Evolutionary conservation across 2,888 invertebrate species (phyloP).

Genomic region (Xanthorhoe designata): DNA sequence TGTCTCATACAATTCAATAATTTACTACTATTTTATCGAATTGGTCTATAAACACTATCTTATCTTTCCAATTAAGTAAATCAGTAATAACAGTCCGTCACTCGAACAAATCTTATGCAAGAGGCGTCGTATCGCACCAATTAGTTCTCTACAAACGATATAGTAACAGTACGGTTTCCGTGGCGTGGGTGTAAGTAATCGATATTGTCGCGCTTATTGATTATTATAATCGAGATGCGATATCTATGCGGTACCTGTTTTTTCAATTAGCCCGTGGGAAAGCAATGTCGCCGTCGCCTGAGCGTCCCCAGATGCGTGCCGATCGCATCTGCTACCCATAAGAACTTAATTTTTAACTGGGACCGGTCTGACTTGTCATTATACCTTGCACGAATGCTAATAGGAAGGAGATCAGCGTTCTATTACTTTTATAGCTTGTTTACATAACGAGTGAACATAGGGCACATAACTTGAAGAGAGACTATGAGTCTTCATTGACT

Average conservation of each 20-base stretch:
- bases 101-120: constrained; percentile 43
- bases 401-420: constrained; percentile 29
- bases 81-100: constrained; percentile 46
- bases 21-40: constrained; percentile 45
- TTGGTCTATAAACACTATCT: constrained; percentile 47
- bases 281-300: constrained; percentile 60
- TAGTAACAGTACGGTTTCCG: constrained; percentile 38
- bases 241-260: constrained; percentile 60
- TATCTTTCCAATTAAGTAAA: constrained; percentile 42
- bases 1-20: constrained; percentile 18
- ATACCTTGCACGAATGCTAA: constrained; percentile 55
- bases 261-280: constrained; percentile 75
- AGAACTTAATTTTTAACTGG: constrained; percentile 68
- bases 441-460: constrained; percentile 42
- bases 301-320: constrained; percentile 54
- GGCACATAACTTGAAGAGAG: neutral
- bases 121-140: constrained; percentile 49
- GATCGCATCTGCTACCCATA: constrained; percentile 65
- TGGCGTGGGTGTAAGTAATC: constrained; percentile 57
- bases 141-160: constrained; percentile 49
- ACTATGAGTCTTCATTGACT: neutral
- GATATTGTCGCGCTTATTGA: constrained; percentile 60
- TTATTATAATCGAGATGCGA: constrained; percentile 60
- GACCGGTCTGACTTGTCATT: constrained; percentile 65
- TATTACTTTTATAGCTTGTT: constrained; percentile 60